Evolutionary conservation across 2,113 vertebrate genomes (phyloP), one percentile per base, ranked within the genome.

Genomic region (Paradoxurus hermaphroditus): DNA sequence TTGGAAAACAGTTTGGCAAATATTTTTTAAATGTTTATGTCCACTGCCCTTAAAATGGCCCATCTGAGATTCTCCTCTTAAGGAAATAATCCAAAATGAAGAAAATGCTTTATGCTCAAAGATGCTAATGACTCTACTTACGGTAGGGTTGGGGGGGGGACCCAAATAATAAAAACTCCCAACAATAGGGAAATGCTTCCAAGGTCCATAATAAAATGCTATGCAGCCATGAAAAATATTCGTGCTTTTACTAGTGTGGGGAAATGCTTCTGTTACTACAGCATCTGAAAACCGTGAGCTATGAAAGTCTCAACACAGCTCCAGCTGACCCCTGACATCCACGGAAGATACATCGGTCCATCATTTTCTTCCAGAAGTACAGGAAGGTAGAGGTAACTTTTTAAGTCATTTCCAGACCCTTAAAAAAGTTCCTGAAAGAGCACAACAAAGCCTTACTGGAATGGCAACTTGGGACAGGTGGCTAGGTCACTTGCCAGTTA

Each of bases 41-140:
- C 81, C 31, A 73, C 18, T 84, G 53, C 84, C 9, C 14, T 93
- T 73, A 89, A 11, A 86, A 59, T 53, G 56, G 59, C 65, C 67
- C 63, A 21, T 81, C 49, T 81, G 41, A 49, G 23, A 84, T 70
- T 82, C 18, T 86, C 63, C 67, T 82, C 44, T 88, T 87, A 96
- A 92, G 90, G 36, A 82, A 92, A 96, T 4, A 46, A 56, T 65
- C 21, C 62, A 93, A 94, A 95, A 85, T 68, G 18, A 92, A 97
- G 82, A 90, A 93, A 90, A 87, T 75, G 36, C 46, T 96, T 94
- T 68, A 92, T 53, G 39, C 12, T 77, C 44, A 89, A 91, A 82
- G 63, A 96, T 93, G 68, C 56, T 70, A 89, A 84, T 78, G 39
- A 14, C 41, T 78, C 8, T 72, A 86, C 6, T 78, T 82, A 56